These are phyloP conservation scores for Vombatus ursinus DNA, from an alignment of 2,113 vertebrate genomes.

Conservation along the genomic window DNA sequence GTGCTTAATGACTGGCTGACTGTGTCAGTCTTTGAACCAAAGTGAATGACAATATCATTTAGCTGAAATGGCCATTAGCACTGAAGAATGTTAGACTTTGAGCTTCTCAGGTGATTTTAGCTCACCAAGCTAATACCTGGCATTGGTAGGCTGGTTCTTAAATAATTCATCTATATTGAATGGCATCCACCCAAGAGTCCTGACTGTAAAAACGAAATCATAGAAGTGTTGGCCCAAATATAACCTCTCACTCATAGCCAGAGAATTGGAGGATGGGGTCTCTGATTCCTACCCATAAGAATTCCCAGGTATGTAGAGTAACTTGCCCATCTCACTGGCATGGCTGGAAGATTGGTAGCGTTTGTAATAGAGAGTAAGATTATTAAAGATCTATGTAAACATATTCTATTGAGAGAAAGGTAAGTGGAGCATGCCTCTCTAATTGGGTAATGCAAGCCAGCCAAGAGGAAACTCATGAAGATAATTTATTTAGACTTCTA, in stretches of 20 bases:
- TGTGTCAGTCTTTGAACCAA: background rate
- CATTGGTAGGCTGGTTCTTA: background rate
- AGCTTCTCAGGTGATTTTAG: background rate
- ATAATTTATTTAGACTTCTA: conserved; percentile 30
- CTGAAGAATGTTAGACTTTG: background rate
- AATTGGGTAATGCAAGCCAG: background rate
- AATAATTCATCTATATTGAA: conserved; percentile 14
- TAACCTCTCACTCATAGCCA: background rate
- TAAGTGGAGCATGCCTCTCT: background rate
- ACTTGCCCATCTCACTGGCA: background rate
- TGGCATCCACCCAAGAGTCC: background rate
- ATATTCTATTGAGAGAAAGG: background rate
- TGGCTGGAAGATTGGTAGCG: background rate
- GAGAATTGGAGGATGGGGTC: background rate
- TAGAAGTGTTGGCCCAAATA: background rate
- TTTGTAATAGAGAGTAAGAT: background rate
- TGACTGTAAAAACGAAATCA: background rate
- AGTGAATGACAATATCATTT: background rate
- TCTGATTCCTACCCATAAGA: background rate
- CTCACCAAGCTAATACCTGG: background rate
- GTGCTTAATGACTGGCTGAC: background rate
- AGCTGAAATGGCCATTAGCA: background rate
- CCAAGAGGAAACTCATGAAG: background rate
- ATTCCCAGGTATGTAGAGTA: background rate
- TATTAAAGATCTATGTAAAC: background rate